Percentiles rank a stretch among this genome's conserved stretches.
Evolutionary conservation across 2,113 vertebrate species (phyloP).

Genomic region (Dromiciops gliroides): DNA sequence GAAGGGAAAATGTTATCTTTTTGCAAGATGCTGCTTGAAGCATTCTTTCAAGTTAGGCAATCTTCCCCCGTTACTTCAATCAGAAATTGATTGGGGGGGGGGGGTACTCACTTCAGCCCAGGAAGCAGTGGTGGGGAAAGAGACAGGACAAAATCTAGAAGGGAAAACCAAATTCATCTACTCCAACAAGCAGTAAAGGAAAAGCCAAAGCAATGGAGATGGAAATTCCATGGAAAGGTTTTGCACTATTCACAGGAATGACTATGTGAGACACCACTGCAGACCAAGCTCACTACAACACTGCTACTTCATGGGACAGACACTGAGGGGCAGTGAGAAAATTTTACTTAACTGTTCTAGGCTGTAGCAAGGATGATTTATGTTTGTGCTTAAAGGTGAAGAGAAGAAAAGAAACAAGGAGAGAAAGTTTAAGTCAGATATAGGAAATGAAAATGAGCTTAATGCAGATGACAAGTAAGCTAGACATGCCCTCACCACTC

Average conservation of each 20-base stretch:
- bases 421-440: slow-evolving; percentile 98
- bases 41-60: slow-evolving; percentile 48
- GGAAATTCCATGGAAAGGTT: slow-evolving; percentile 76
- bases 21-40: slow-evolving; percentile 62
- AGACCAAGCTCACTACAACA: slow-evolving; percentile 88
- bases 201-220: slow-evolving; percentile 84
- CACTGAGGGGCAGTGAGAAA: slow-evolving; percentile 86
- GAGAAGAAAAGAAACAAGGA: slow-evolving; percentile 93
- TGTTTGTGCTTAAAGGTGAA: slow-evolving; percentile 99
- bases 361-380: slow-evolving; percentile 99
- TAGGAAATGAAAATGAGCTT: slow-evolving; percentile 93
- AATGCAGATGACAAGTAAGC: slow-evolving; percentile 93
- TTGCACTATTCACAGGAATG: slow-evolving; percentile 85
- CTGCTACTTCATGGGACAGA: slow-evolving; percentile 86
- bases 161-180: slow-evolving; percentile 77
- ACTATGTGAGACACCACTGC: slow-evolving; percentile 84
- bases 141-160: slow-evolving; percentile 66
- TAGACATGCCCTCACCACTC: slow-evolving; percentile 88
- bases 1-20: slow-evolving; percentile 58
- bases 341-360: slow-evolving; percentile 99
- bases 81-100: slow-evolving; percentile 46
- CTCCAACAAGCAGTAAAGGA: slow-evolving; percentile 83
- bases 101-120: slow-evolving; percentile 35
- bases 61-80: slow-evolving; percentile 49
- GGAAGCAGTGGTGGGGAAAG: slow-evolving; percentile 42